Base-by-base conservation (phyloP, 2,888 invertebrate genomes). In the Sesamia inferens region DNA sequence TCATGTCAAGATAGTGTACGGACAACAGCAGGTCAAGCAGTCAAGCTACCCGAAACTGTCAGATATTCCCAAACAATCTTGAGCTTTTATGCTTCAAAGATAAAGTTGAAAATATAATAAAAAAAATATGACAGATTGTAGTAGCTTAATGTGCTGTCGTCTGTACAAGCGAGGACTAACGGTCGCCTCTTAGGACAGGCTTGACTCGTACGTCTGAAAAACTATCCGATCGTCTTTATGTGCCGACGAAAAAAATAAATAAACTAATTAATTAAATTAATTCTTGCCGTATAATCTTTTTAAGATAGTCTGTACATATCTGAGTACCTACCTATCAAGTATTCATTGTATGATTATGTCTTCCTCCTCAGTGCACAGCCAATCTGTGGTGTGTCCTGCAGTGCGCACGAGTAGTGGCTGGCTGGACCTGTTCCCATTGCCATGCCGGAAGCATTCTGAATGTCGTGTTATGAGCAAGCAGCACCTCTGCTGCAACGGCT, bases 401-500 rank as follows among this genome's bases (percentile, higher is more conserved):
- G 96, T 96, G 54, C 94, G 96, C 61, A 96, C 96, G 16, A 95
- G 91, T 68, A 96, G 96, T 85, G 96, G 96, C 58, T 96, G 96
- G 96, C 88, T 96, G 77, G 96, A 96, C 78, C 89, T 97, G 73
- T 97, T 97, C 84, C 96, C 96, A n/a, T 90, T 97, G 71, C 97
- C 97, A 0, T 97, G 97, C 90, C 93, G 90, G 75, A 94, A 94
- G 80, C 92, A 95, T 85, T 91, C 93, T 11, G 97, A 97, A 85
- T 97, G 97, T 87, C 88, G 90, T 65, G 93, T 97, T 47, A 96
- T 97, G 92, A 96, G 97, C 67, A 90, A 93, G 62, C 93, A 94
- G 80, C 95, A 97, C 80, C 93, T 97, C 14, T 97, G 97, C 90
- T 97, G 97, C 89, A 95, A 96, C 68, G 95, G 96, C 42, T 92